These are phyloP conservation scores for Pipistrellus nathusii DNA, from an alignment of 2,797 vertebrate species.

Conservation along the genomic window DNA sequence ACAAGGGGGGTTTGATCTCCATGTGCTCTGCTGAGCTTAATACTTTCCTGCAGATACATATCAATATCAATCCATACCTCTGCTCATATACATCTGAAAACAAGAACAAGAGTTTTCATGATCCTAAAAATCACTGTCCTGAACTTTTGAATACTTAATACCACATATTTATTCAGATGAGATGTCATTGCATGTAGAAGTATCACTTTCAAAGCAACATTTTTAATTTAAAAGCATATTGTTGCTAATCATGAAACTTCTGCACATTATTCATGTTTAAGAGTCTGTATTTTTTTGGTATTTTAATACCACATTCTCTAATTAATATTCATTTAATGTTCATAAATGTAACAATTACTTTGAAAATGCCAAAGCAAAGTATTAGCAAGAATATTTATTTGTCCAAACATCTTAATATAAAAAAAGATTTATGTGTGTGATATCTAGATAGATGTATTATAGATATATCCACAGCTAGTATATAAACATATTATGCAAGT, in stretches of 20 bases:
- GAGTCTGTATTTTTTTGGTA: background rate
- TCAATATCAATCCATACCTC: conserved; percentile 77
- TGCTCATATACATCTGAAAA: conserved; percentile 51
- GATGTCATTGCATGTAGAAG: background rate
- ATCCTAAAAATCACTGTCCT: conserved; percentile 44
- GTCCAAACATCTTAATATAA: background rate
- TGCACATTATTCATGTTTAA: background rate
- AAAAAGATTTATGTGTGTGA: background rate
- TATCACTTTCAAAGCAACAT: background rate
- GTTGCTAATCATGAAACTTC: background rate
- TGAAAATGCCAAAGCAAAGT: conserved; percentile 45
- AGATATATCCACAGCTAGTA: background rate
- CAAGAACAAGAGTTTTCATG: conserved; percentile 47
- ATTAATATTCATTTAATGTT: background rate
- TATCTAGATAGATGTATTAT: background rate
- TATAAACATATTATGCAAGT: background rate
- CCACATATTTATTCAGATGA: background rate
- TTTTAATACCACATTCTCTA: conserved; percentile 39
- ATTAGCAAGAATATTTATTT: conserved; percentile 24
- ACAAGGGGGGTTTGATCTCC: conserved; percentile 74
- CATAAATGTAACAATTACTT: conserved; percentile 7
- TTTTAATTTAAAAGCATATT: conserved; percentile 30
- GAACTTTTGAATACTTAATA: background rate
- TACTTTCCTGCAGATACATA: conserved; percentile 65
- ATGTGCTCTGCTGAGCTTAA: conserved; percentile 68